Percentiles rank a stretch among this genome's conserved stretches.
Conservation (phyloP, 1,140 invertebrate species). For the Tigriopus japonicus region DNA sequence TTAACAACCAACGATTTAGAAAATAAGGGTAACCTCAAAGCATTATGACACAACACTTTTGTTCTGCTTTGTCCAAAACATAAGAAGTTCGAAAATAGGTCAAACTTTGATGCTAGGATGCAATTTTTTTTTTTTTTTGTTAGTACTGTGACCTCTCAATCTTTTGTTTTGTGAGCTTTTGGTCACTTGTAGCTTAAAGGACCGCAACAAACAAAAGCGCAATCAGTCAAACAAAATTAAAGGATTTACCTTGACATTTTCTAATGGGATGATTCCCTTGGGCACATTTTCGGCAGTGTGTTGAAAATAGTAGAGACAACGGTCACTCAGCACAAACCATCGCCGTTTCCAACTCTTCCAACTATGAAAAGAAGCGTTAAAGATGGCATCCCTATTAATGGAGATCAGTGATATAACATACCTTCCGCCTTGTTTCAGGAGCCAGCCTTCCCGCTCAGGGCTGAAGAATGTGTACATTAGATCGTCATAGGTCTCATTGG, state of each 20-base stretch:
- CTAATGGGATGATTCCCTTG: conserved; percentile 83
- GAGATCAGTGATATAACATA: background rate
- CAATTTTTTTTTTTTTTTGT: background rate
- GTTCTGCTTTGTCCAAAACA: too few species aligned
- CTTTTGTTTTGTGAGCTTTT: too few species aligned
- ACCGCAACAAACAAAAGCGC: too few species aligned
- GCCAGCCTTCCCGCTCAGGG: conserved; percentile 96
- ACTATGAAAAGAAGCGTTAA: conserved; percentile 23
- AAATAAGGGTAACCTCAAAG: too few species aligned
- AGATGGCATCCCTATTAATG: background rate
- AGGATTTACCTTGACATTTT: conserved; percentile 40
- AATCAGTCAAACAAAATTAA: too few species aligned
- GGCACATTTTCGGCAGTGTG: conserved; percentile 98
- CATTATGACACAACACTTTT: too few species aligned
- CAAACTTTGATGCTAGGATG: background rate
- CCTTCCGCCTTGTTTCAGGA: conserved; percentile 75
- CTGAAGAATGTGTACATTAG: conserved; percentile 99
- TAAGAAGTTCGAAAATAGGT: too few species aligned
- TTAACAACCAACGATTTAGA: too few species aligned
- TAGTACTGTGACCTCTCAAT: too few species aligned
- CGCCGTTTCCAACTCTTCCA: conserved; percentile 97
- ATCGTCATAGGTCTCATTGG: conserved; percentile 96
- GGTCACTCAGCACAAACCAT: conserved; percentile 98
- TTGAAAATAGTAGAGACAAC: conserved; percentile 98
- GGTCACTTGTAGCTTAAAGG: too few species aligned